phyloP scores from a whole-genome alignment of 2,888 invertebrate species.

The Drosophila phalerata region DNA sequence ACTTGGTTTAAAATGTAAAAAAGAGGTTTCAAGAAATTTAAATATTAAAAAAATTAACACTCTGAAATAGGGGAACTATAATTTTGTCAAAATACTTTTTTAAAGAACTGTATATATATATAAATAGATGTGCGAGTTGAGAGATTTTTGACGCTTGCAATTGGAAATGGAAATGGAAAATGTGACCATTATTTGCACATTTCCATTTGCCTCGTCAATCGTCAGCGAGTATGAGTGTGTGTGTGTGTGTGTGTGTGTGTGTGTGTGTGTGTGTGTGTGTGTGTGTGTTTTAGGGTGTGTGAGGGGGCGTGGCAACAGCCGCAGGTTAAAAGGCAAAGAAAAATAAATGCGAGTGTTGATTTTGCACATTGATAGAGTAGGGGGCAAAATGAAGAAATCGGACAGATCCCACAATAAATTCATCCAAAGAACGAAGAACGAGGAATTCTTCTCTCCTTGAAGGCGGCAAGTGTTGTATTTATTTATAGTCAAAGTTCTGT shows the following conservation, averaged over 20 bases:
- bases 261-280: background rate
- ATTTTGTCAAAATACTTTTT: too few species aligned
- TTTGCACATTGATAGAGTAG: slow-evolving; percentile 39
- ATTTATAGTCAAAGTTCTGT: slow-evolving; percentile 64
- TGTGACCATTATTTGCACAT: slow-evolving; percentile 16
- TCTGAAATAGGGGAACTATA: too few species aligned
- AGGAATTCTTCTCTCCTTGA: slow-evolving; percentile 27
- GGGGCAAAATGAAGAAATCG: slow-evolving; percentile 15
- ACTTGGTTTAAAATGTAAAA: too few species aligned
- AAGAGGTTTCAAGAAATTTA: too few species aligned
- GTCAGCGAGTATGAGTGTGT: slow-evolving; percentile 21
- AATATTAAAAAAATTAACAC: too few species aligned
- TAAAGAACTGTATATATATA: background rate
- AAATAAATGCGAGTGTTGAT: slow-evolving; percentile 68
- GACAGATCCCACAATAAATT: slow-evolving; percentile 62
- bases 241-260: background rate
- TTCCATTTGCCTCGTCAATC: slow-evolving; percentile 62
- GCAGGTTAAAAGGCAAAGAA: slow-evolving; percentile 42
- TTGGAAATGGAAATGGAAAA: slow-evolving; percentile 39
- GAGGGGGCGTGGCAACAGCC: slow-evolving; percentile 34
- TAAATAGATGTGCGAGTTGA: slow-evolving; percentile 6
- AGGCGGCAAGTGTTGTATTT: slow-evolving; percentile 69
- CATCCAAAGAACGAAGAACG: slow-evolving; percentile 37
- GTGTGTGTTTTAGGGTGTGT: background rate
- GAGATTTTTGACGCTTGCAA: slow-evolving; percentile 26